Percentiles rank a stretch among this genome's conserved stretches.
These are phyloP conservation scores for Papilio protenor DNA, from an alignment of 2,888 invertebrate species.

Conservation along the genomic window DNA sequence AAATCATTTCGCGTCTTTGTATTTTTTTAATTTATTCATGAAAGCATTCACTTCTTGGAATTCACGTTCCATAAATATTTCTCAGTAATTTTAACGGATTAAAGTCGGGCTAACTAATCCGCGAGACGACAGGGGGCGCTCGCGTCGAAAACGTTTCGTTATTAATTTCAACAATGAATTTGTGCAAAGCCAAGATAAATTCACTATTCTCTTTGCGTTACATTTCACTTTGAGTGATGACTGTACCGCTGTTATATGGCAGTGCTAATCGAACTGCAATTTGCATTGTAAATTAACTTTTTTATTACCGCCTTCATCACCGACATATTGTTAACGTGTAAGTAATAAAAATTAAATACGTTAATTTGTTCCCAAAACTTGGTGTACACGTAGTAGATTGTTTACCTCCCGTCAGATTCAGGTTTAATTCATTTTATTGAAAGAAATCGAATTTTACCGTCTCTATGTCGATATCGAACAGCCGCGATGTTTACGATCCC, in stretches of 20 bases:
- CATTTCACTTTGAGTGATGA: slow-evolving; percentile 12
- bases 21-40: slow-evolving; percentile 20
- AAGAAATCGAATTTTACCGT: slow-evolving; percentile 29
- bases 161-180: slow-evolving; percentile 39
- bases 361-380: no score
- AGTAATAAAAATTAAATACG: no score
- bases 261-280: neutral
- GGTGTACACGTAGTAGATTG: neutral
- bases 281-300: neutral
- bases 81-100: slow-evolving; percentile 29
- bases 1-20: neutral
- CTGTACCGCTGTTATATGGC: neutral
- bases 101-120: slow-evolving; percentile 32
- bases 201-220: slow-evolving; percentile 21
- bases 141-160: slow-evolving; percentile 20
- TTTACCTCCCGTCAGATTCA: slow-evolving; percentile 5
- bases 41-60: slow-evolving; percentile 14
- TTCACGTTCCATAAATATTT: slow-evolving; percentile 32
- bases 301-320: neutral
- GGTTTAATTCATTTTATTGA: slow-evolving; percentile 29
- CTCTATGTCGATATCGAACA: slow-evolving; percentile 34
- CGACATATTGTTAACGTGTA: neutral
- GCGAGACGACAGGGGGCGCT: slow-evolving; percentile 32
- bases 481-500: slow-evolving; percentile 33
- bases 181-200: slow-evolving; percentile 25